phyloP scores from a whole-genome alignment of 2,888 invertebrate species.

The Harmothoe impar region DNA sequence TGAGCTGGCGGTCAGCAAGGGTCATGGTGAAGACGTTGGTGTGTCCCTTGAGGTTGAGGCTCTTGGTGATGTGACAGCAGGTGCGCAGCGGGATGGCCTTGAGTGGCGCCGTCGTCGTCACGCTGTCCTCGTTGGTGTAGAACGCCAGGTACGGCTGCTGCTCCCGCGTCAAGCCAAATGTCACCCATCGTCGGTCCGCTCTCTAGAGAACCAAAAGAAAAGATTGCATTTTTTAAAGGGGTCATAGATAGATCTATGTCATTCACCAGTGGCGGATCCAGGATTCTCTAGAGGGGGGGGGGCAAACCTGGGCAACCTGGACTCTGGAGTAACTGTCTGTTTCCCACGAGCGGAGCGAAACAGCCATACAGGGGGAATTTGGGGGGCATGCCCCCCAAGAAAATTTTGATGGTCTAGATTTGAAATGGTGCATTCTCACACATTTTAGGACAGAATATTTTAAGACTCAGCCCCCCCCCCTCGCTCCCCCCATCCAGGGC shows the following conservation, averaged over 20 bases:
- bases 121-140: constrained; percentile 76
- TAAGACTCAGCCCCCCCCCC: no score
- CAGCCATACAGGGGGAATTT: no score
- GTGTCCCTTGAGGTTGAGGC: constrained; percentile 68
- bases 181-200: constrained; percentile 78
- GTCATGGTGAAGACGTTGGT: constrained; percentile 75
- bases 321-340: no score
- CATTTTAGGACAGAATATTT: no score
- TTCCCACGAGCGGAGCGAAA: no score
- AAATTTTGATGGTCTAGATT: no score
- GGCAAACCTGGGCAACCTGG: no score
- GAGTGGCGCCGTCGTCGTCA: constrained; percentile 73
- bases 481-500: no score
- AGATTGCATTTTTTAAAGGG: not conserved
- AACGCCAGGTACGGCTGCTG: constrained; percentile 76
- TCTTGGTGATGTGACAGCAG: constrained; percentile 73
- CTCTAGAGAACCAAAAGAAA: constrained; percentile 75
- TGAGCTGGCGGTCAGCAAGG: constrained; percentile 73
- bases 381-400: no score
- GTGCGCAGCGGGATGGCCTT: constrained; percentile 73
- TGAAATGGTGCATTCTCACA: no score
- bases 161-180: constrained; percentile 75
- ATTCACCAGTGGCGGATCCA: no score
- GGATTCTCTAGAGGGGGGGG: no score
- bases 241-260: not conserved